These are phyloP conservation scores for Chelonoidis abingdonii DNA, from an alignment of 2,113 vertebrate species.

Conservation along the genomic window DNA sequence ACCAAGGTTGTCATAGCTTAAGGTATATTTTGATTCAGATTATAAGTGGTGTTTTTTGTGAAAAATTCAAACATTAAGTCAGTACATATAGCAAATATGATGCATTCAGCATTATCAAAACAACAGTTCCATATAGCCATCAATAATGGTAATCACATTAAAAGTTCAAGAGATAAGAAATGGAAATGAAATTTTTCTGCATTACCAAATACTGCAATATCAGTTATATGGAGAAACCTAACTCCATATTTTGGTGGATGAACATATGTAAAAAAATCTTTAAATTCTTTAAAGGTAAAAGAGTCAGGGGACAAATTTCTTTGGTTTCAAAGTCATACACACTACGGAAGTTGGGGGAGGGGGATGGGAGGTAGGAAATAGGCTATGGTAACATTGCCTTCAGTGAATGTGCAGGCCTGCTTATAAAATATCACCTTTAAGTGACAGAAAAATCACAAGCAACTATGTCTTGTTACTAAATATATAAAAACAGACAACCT, in stretches of 20 bases:
- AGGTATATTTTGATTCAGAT: too few species aligned
- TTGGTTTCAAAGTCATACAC: neutral
- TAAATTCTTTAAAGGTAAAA: neutral
- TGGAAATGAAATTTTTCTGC: too few species aligned
- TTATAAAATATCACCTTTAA: neutral
- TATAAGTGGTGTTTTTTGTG: too few species aligned
- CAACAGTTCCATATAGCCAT: too few species aligned
- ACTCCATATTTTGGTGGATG: neutral
- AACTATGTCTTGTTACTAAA: neutral
- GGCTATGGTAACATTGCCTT: neutral
- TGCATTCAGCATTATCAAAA: too few species aligned
- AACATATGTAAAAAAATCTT: neutral
- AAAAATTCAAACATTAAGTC: too few species aligned
- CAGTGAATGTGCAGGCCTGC: neutral
- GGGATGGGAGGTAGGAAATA: neutral
- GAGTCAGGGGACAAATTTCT: neutral
- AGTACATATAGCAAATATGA: too few species aligned
- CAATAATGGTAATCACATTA: too few species aligned
- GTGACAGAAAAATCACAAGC: neutral
- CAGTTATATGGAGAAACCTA: neutral
- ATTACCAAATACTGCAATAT: neutral
- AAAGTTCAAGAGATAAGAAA: too few species aligned
- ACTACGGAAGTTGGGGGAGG: neutral
- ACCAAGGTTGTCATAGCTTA: too few species aligned
- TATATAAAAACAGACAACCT: neutral